phyloP scores from a whole-genome alignment of 2,888 invertebrate genomes.

The Leptopterna dolabrata region DNA sequence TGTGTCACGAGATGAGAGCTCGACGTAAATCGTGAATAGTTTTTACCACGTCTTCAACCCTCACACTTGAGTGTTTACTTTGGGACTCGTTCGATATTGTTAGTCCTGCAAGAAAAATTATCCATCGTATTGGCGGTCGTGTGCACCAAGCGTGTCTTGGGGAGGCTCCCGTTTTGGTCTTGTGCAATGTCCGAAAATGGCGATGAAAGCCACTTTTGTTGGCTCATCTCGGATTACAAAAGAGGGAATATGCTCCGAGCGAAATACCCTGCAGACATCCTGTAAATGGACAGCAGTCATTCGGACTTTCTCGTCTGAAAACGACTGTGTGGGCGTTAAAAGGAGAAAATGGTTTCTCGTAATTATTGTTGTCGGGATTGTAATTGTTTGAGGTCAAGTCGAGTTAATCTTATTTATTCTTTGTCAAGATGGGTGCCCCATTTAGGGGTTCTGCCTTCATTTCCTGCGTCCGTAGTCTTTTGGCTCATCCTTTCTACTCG shows the following conservation, averaged over 20 bases:
- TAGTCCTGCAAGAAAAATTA: not conserved
- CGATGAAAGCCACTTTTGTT: constrained; percentile 1
- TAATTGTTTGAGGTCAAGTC: not conserved
- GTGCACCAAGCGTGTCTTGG: not conserved
- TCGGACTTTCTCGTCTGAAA: not conserved
- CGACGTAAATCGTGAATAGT: too few relatives aligned
- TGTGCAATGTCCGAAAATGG: constrained; percentile 12
- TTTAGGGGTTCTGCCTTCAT: not conserved
- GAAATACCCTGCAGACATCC: not conserved
- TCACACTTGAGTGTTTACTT: too few relatives aligned
- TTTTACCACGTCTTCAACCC: too few relatives aligned
- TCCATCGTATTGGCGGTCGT: not conserved
- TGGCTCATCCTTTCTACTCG: not conserved
- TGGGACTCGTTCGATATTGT: too few relatives aligned
- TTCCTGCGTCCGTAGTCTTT: not conserved
- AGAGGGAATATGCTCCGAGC: not conserved
- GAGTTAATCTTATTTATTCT: not conserved
- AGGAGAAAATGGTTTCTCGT: not conserved
- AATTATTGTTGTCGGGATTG: not conserved
- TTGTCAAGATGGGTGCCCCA: not conserved
- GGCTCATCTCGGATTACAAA: constrained; percentile 10
- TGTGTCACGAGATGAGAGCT: too few relatives aligned
- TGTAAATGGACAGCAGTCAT: not conserved
- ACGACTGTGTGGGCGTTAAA: constrained; percentile 8
- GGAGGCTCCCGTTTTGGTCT: not conserved